Base-by-base conservation (phyloP, 2,888 invertebrate genomes). In the Mythimna lalbum region DNA sequence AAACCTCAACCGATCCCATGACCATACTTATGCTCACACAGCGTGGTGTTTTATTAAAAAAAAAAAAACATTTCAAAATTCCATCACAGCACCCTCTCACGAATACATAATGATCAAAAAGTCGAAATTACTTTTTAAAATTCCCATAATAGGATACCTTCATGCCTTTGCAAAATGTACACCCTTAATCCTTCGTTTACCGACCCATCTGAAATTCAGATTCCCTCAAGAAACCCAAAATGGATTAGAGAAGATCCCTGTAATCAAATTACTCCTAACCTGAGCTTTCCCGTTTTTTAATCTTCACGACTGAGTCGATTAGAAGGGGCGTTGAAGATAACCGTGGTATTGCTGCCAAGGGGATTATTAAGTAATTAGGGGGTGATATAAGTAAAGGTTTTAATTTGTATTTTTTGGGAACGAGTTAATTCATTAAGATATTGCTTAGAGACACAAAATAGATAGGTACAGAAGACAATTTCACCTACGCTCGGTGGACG, bases 231-330 rank as follows among this genome's bases (percentile, higher is more conserved):
- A 73, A 52, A 65, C 80, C 53, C 39, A 70, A 76, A 81, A 72
- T 68, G 69, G 75, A 80, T 82, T 80, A 81, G 21, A 31, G 61
- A 47, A 73, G 59, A 79, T 76, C 71, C 72, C 62, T 62, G 43
- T 76, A 76, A 83, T 81, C 69, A 77, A 81, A 83, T 83, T 77
- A 76, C 73, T 57, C 52, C 55, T 77, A 81, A 79, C 69, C 77
- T 75, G 83, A 69, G 76, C 69, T 79, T 77, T 74, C 47, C 55
- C 64, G 70, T 79, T 79, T 83, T 83, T 81, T 78, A 83, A 83
- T 79, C 71, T 66, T 52, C 56, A 50, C 27, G 55, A 57, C 66
- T 31, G 59, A 78, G 73, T 71, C 73, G 69, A 83, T 83, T 83
- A 72, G 31, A 56, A 65, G 50, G 64, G 63, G 66, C 56, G 72